A percentile compares a stretch with the other conserved stretches of the same genome.
phyloP scores from a whole-genome alignment of 2,888 invertebrate species.

The Oligia fasciuncula region DNA sequence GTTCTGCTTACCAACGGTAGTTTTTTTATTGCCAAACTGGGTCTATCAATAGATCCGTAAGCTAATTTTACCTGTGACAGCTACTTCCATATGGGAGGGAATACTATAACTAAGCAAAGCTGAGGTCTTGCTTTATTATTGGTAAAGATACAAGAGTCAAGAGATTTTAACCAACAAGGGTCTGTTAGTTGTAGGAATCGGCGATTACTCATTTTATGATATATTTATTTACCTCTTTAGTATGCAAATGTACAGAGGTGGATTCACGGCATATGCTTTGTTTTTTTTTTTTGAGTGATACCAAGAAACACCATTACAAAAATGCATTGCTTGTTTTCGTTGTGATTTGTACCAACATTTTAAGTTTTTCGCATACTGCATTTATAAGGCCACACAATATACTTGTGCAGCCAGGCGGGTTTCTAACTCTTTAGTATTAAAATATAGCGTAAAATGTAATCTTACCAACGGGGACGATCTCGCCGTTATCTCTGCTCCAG shows the following conservation, averaged over 20 bases:
- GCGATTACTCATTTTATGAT: background rate
- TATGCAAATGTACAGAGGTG: background rate
- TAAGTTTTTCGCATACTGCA: background rate
- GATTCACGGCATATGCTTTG: background rate
- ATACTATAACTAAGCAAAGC: background rate
- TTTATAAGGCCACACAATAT: background rate
- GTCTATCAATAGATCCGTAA: background rate
- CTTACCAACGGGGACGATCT: conserved; percentile 94
- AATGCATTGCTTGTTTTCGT: background rate
- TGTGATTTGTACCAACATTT: background rate
- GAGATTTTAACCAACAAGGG: too few relatives aligned
- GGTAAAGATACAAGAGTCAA: too few relatives aligned
- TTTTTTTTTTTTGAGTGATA: background rate
- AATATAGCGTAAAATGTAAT: conserved; percentile 29
- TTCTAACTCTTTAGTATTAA: background rate
- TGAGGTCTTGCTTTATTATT: background rate
- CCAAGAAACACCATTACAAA: background rate
- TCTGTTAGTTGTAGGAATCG: too few relatives aligned
- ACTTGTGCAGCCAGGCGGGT: background rate
- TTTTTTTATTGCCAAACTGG: background rate
- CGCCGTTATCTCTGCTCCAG: conserved; percentile 94
- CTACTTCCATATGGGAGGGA: background rate
- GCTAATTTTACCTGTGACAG: too few relatives aligned
- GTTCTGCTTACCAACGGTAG: too few relatives aligned
- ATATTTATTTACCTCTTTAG: background rate